These are phyloP conservation scores for Leucania comma DNA, from an alignment of 2,888 invertebrate genomes.

Conservation along the genomic window DNA sequence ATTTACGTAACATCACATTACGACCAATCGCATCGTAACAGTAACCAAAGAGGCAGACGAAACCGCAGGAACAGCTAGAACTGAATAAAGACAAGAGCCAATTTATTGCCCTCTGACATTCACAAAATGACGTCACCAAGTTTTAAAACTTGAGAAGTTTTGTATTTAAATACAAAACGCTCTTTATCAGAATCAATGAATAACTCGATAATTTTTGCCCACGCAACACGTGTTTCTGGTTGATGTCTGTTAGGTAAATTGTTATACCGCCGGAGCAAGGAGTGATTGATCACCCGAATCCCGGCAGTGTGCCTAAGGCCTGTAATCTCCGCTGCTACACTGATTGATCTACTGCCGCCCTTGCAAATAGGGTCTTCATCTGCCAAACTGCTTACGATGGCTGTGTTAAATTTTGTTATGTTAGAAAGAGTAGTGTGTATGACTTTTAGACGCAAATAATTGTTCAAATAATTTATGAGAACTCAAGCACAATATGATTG, in stretches of 20 bases:
- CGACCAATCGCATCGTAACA: no score
- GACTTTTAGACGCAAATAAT: no score
- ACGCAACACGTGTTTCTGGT: conserved; percentile 49
- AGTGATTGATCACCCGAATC: conserved; percentile 59
- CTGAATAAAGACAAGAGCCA: no score
- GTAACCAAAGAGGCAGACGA: no score
- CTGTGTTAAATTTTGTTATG: not conserved
- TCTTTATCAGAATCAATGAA: conserved; percentile 7
- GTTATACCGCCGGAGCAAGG: conserved; percentile 28
- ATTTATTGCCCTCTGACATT: no score
- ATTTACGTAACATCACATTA: no score
- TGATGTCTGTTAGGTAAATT: conserved; percentile 38
- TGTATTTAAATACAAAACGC: conserved; percentile 9
- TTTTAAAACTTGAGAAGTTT: no score
- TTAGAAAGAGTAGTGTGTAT: not conserved
- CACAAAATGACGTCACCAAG: not conserved
- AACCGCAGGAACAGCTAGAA: no score
- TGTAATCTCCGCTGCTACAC: conserved; percentile 50
- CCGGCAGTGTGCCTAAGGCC: conserved; percentile 44
- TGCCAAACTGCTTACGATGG: conserved; percentile 9
- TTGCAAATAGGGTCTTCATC: conserved; percentile 53
- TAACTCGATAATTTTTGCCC: conserved; percentile 4
- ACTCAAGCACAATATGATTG: no score
- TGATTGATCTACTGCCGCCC: conserved; percentile 52
- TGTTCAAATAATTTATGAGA: no score